Evolutionary conservation across 30 jellyfish, hydroid and myxozoan genomes (phyloP).

Genomic region (Aurelia aurita complex sp. Pacific): DNA sequence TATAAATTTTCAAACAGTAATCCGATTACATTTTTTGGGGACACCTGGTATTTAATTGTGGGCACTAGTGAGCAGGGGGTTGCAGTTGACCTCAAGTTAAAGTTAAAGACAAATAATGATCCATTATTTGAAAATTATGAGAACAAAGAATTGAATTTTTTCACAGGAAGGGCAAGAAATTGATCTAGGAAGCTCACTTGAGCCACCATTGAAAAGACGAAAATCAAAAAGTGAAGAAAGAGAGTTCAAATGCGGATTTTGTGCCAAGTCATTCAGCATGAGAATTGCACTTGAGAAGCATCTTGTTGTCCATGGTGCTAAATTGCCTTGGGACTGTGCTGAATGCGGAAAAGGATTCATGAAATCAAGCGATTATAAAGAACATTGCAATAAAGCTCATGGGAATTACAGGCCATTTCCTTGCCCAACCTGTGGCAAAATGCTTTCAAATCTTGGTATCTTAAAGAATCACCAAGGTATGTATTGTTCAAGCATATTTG

Average conservation of each 20-base stretch:
- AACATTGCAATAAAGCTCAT: slow-evolving; percentile 64
- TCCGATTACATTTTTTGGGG: no score
- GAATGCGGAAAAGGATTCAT: slow-evolving; percentile 69
- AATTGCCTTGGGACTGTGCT: slow-evolving; percentile 77
- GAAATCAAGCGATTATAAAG: slow-evolving; percentile 70
- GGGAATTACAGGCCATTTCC: slow-evolving; percentile 65
- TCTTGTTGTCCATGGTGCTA: slow-evolving; percentile 66
- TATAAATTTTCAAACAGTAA: no score
- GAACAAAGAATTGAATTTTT: background rate
- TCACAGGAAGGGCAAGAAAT: background rate
- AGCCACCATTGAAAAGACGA: slow-evolving; percentile 12
- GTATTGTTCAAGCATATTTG: no score
- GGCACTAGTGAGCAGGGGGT: no score
- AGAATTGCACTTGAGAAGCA: slow-evolving; percentile 58
- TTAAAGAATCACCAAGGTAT: slow-evolving; percentile 69
- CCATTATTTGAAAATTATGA: background rate
- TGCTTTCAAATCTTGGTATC: slow-evolving; percentile 65
- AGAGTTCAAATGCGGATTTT: slow-evolving; percentile 58
- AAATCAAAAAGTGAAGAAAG: slow-evolving; percentile 34
- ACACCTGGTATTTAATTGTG: no score
- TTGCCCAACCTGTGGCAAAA: slow-evolving; percentile 74
- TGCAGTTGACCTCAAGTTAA: background rate
- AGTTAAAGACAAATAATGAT: background rate
- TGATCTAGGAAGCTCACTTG: background rate
- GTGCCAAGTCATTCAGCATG: slow-evolving; percentile 71